These are phyloP conservation scores for Umimayanthus kanabou DNA, from an alignment of 92 coral and sea anemone genomes.

Conservation along the genomic window DNA sequence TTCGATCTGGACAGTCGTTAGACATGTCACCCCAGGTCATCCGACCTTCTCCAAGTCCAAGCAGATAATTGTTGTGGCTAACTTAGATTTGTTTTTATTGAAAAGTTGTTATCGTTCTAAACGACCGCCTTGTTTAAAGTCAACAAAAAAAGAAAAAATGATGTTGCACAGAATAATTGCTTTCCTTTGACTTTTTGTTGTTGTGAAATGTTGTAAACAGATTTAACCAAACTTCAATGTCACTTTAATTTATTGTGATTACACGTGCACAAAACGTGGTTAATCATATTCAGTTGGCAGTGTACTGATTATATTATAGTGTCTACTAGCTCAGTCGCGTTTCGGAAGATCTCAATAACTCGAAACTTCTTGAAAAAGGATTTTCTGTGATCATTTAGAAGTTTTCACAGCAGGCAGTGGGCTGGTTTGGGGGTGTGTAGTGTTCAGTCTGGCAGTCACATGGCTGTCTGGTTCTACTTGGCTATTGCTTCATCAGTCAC, in stretches of 20 bases:
- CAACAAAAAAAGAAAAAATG: background rate
- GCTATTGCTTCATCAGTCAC: background rate
- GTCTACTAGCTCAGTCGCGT: background rate
- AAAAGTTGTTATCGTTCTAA: background rate
- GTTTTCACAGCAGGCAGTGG: constrained; percentile 8
- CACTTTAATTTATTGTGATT: background rate
- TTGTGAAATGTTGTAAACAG: background rate
- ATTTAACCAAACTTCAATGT: background rate
- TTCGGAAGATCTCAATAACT: too few relatives aligned
- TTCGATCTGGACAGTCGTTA: background rate
- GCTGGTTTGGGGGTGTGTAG: constrained; percentile 20
- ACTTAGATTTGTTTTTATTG: background rate
- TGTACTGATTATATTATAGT: background rate
- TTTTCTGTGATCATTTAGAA: background rate
- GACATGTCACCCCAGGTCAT: constrained; percentile 19
- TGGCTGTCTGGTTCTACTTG: background rate
- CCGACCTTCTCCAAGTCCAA: background rate
- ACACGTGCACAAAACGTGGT: too few relatives aligned
- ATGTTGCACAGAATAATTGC: background rate
- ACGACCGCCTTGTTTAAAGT: background rate
- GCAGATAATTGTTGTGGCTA: background rate
- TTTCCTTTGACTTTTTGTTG: background rate
- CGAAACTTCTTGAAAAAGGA: background rate
- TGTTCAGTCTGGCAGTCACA: background rate
- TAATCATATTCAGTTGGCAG: background rate